Conservation (phyloP, 1,140 invertebrate genomes). For the Choristoneura fumiferana region DNA sequence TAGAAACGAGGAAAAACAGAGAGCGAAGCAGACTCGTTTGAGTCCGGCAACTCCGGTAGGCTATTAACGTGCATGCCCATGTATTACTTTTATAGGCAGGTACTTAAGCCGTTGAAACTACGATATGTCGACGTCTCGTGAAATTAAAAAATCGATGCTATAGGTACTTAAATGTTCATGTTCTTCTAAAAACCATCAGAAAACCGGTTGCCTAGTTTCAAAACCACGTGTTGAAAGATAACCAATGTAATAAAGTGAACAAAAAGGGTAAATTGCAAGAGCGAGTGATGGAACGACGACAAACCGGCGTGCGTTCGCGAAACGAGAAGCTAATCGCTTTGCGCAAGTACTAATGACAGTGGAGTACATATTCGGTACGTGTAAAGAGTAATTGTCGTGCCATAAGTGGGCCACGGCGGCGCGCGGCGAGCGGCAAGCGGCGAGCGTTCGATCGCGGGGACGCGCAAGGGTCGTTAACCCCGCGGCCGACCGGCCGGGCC, state of each 20-base stretch:
- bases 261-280: no score
- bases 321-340: not conserved
- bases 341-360: slow-evolving; percentile 1
- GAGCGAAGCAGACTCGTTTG: not conserved
- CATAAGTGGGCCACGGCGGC: slow-evolving; percentile 41
- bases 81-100: slow-evolving; percentile 10
- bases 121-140: no score
- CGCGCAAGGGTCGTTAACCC: slow-evolving; percentile 67
- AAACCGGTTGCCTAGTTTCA: no score
- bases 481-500: slow-evolving; percentile 41
- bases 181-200: no score
- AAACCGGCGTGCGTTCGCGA: no score
- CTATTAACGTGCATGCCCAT: not conserved
- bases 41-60: not conserved
- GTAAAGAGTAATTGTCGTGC: slow-evolving; percentile 46
- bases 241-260: no score
- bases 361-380: slow-evolving; percentile 10
- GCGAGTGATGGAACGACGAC: no score
- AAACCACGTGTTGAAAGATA: no score
- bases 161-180: no score
- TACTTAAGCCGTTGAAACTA: not conserved
- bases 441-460: slow-evolving; percentile 63
- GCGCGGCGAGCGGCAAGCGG: slow-evolving; percentile 27
- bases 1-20: not conserved
- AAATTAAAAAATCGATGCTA: no score